Evolutionary conservation across 2,797 vertebrate genomes (phyloP), one percentile per base, ranked within the genome.

Genomic region (Lerista edwardsae): DNA sequence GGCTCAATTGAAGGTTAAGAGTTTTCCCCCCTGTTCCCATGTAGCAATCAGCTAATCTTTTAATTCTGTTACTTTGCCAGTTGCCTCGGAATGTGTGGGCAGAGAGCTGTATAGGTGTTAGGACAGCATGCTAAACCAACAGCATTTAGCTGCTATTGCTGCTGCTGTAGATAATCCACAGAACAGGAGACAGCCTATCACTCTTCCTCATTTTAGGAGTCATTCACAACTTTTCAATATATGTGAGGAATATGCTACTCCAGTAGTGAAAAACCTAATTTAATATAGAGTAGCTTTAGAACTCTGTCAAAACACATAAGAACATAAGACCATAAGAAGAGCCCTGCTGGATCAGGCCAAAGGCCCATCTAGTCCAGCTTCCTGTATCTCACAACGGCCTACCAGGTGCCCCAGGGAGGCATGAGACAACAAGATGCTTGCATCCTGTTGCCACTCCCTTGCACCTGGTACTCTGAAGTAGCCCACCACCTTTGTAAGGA

Each of bases 1-100:
- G 75, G 75, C 74, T 86, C 76, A 71, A 34, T 25, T 84, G 83
- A 74, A 87, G n/a, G 59, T 87, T 75, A 44, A 39, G 59, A 72
- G 19, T 41, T 4, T 9, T n/a, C 65, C 59, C 29, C 7, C 29
- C 21, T 1, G 1, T 67, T 84, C 31, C 77, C 36, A 76, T 39
- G 27, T 71, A 75, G 34, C 82, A 78, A 29, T 55, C 57, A 51
- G 29, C 36, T 80, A 67, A 25, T 80, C 79, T 77, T 79, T 84
- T 80, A 76, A 73, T 86, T 41, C 80, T 2, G 76, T 85, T 82
- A 44, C n/a, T 61, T 17, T 4, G 0, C 19, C 75, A n/a, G 12
- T 34, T 75, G 78, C 21, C 25, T 88, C 85, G 73, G 41, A 69
- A 73, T 79, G 44, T 41, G 19, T 71, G 23, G 64, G 31, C 51